Base-by-base conservation (phyloP, 2,113 vertebrate species). In the Nannospalax galili region DNA sequence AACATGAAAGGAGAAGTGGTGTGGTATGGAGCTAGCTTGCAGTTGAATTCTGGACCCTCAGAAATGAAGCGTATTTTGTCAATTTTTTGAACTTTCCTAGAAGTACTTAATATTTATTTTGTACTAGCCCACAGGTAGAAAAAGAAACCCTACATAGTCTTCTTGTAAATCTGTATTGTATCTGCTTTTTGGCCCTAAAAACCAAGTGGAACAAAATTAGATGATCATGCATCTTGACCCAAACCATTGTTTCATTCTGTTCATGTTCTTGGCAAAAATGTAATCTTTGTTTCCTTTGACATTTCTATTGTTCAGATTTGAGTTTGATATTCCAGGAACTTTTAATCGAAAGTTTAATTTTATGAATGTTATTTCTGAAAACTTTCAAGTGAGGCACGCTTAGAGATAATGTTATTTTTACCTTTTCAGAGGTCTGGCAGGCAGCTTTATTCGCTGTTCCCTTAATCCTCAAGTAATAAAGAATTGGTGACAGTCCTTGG, bases 311-410 rank as follows among this genome's bases (percentile, higher is more conserved):
- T 86, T 95, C 37, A 92, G 30, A 91, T 91, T 91, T 95, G 58
- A 77, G 15, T 89, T 95, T 75, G 65, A n/a, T 88, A 96, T 96
- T 90, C 88, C 60, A 84, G 80, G 95, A 90, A 96, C 91, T 95
- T 97, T 95, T 96, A 88, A 90, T 95, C 81, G 87, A 92, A 97
- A 95, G 56, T 97, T 95, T 97, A 96, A 97, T 98, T 96, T 97
- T 95, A 90, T 93, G 72, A 87, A 48, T 94, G 89, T 93, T 93
- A 84, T 74, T 94, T 95, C 82, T 95, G 65, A 96, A 88, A 96
- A 92, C 30, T 93, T 97, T 84, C n/a, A 45, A 92, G 67, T 96
- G 67, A 94, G 32, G 17, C 77, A 81, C 64, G 82, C 26, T 48
- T 87, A 94, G 86, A 96, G 86, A 65, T 58, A 93, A 5, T 93